Evolutionary conservation across 2,888 invertebrate genomes (phyloP).

Genomic region (Sphaerophoria taeniata): DNA sequence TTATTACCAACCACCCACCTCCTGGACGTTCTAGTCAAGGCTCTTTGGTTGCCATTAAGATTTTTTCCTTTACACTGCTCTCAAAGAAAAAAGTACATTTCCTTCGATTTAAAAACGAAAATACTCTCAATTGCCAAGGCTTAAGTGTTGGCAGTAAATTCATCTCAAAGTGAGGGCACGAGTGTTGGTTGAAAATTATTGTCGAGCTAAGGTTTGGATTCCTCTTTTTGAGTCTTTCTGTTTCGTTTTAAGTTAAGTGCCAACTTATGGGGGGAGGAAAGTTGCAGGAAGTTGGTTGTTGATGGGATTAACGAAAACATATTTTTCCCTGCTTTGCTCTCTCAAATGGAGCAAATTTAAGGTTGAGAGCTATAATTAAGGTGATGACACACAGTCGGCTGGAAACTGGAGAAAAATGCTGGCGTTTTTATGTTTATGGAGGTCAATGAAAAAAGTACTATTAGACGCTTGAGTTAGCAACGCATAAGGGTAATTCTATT

Average conservation of each 20-base stretch:
- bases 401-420: slow-evolving; percentile 9
- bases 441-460: slow-evolving; percentile 54
- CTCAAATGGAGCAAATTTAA: neutral
- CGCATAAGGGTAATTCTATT: slow-evolving; percentile 21
- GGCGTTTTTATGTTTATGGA: slow-evolving; percentile 48
- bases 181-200: slow-evolving; percentile 6
- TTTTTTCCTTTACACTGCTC: neutral
- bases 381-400: slow-evolving; percentile 38
- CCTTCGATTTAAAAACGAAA: slow-evolving; percentile 51
- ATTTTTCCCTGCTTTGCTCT: too few relatives aligned
- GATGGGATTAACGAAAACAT: slow-evolving; percentile 13
- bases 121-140: slow-evolving; percentile 59
- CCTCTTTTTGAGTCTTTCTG: neutral
- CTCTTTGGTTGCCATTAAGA: slow-evolving; percentile 13
- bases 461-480: slow-evolving; percentile 36
- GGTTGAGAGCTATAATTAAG: slow-evolving; percentile 45
- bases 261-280: too few relatives aligned
- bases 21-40: neutral
- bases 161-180: slow-evolving; percentile 24
- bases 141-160: slow-evolving; percentile 59
- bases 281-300: neutral
- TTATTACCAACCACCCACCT: neutral
- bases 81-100: slow-evolving; percentile 2
- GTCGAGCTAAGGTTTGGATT: neutral
- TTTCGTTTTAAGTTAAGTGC: slow-evolving; percentile 32